Conservation (phyloP, 92 coral and sea anemone species). For the Virgularia gustaviana region DNA sequence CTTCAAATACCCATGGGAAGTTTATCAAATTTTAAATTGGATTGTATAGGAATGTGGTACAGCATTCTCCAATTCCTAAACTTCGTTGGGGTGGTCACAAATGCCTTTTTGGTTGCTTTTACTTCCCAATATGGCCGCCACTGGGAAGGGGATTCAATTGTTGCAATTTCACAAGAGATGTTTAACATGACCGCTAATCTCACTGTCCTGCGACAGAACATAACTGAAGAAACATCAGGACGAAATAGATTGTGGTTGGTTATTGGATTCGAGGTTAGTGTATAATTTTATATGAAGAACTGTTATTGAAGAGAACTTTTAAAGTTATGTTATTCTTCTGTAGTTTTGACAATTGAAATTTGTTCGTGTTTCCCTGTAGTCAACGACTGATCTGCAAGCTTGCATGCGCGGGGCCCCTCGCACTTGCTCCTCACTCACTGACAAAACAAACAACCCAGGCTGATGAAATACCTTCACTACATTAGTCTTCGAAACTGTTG, state of each 20-base stretch:
- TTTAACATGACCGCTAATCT: slow-evolving; percentile 59
- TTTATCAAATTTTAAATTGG: too few relatives aligned
- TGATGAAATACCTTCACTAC: too few relatives aligned
- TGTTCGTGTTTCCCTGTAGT: too few relatives aligned
- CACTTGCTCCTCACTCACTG: too few relatives aligned
- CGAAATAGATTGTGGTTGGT: slow-evolving; percentile 80
- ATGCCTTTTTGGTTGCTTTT: slow-evolving; percentile 88
- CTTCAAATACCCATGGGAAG: too few relatives aligned
- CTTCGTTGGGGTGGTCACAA: slow-evolving; percentile 89
- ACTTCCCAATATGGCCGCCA: slow-evolving; percentile 86
- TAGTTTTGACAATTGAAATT: too few relatives aligned
- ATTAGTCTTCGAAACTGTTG: too few relatives aligned
- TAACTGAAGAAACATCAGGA: slow-evolving; percentile 55
- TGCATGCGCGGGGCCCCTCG: too few relatives aligned
- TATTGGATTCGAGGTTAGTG: slow-evolving; percentile 80
- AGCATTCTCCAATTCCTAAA: slow-evolving; percentile 84
- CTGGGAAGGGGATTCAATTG: slow-evolving; percentile 69
- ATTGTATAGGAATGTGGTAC: slow-evolving; percentile 89
- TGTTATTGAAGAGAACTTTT: background rate
- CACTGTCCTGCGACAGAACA: slow-evolving; percentile 53
- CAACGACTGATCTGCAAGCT: too few relatives aligned
- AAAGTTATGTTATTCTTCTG: background rate
- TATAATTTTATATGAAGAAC: background rate
- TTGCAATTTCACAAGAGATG: slow-evolving; percentile 50
- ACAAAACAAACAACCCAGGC: too few relatives aligned